Evolutionary conservation across 2,113 vertebrate species (phyloP).

Genomic region (Corapipo altera): DNA sequence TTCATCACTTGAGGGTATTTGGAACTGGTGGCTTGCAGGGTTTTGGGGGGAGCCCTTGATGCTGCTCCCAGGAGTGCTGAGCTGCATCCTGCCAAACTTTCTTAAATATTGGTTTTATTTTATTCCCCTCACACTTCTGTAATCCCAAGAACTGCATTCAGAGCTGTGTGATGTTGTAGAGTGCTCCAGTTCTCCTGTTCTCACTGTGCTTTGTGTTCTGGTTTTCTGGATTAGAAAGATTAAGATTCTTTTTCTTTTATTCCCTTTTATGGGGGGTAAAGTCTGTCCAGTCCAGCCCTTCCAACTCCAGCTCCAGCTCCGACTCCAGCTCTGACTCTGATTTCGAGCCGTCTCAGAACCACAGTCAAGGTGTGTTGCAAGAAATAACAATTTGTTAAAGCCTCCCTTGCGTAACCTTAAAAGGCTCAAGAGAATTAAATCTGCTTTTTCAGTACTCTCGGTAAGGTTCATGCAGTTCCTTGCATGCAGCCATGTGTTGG

Average conservation of each 20-base stretch:
- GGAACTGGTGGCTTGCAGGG: fast-evolving
- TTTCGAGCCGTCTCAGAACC: conserved; percentile 95
- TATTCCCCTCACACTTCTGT: not conserved
- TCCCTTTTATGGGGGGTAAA: conserved; percentile 71
- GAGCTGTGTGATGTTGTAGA: not conserved
- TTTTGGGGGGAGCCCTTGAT: not conserved
- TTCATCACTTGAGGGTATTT: not conserved
- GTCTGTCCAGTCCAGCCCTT: conserved; percentile 91
- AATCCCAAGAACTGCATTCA: not conserved
- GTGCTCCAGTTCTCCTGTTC: not conserved
- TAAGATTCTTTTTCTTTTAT: conserved; percentile 33
- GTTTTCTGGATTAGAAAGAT: conserved; percentile 23
- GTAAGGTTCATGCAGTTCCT: not conserved
- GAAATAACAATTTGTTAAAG: not conserved
- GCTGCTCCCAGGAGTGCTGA: not conserved
- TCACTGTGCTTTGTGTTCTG: not conserved
- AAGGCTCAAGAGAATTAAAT: not conserved
- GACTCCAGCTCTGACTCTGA: conserved; percentile 97
- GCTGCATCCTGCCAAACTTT: not conserved
- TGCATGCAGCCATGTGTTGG: not conserved
- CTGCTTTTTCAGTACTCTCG: not conserved
- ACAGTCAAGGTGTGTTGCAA: conserved; percentile 87
- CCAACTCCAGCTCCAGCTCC: conserved; percentile 93
- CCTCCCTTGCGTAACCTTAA: not conserved
- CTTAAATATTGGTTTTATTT: not conserved